A percentile compares a stretch with the other conserved stretches of the same genome.
Conservation (phyloP, 2,888 invertebrate genomes). For the Eulithis prunata region DNA sequence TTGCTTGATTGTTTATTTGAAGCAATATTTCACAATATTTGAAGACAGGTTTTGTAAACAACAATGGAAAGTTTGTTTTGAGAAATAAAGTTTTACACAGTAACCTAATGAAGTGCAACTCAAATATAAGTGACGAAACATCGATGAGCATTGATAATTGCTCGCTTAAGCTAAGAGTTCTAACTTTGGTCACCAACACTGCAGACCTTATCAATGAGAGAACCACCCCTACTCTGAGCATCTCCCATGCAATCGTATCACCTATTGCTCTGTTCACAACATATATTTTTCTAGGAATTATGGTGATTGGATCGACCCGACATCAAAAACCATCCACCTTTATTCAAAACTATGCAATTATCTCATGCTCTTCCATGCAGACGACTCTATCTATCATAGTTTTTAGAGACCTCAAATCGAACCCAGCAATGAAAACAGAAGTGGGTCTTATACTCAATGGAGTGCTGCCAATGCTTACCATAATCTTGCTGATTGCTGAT, state of each 20-base stretch:
- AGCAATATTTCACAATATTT: too few species aligned
- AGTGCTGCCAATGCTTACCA: conserved; percentile 63
- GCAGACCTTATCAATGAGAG: conserved; percentile 68
- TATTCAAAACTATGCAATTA: conserved; percentile 60
- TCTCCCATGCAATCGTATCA: conserved; percentile 61
- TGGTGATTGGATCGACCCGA: conserved; percentile 49
- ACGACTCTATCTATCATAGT: conserved; percentile 54
- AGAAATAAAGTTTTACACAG: neutral
- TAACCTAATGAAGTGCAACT: conserved; percentile 49
- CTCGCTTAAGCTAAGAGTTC: conserved; percentile 58
- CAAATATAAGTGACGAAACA: conserved; percentile 39
- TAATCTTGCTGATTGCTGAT: conserved; percentile 61
- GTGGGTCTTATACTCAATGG: conserved; percentile 60
- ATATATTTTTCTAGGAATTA: conserved; percentile 57
- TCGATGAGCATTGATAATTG: conserved; percentile 59
- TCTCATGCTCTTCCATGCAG: conserved; percentile 56
- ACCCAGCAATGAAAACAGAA: conserved; percentile 32
- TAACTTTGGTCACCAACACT: conserved; percentile 64
- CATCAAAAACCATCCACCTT: conserved; percentile 55
- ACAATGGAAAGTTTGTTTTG: conserved; percentile 9
- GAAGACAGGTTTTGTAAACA: neutral
- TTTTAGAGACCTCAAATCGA: conserved; percentile 50
- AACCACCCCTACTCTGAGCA: conserved; percentile 53
- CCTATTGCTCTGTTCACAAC: conserved; percentile 64
- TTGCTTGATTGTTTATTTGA: too few species aligned